These are phyloP conservation scores for Ammospiza nelsoni DNA, from an alignment of 2,113 vertebrate species.

Conservation along the genomic window DNA sequence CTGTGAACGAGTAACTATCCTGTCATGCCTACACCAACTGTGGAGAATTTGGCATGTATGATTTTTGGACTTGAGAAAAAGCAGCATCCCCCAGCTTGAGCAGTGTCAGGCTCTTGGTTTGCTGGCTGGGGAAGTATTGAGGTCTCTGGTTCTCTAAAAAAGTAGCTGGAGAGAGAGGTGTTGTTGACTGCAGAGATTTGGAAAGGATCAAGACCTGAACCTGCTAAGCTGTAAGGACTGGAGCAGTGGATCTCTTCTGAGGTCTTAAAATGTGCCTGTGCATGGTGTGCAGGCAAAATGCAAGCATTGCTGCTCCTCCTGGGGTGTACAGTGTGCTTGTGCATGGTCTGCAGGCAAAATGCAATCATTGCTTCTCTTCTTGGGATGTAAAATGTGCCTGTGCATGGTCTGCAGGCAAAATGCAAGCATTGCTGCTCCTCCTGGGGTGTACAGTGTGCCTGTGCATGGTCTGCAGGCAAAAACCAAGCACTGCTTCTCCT, in stretches of 20 bases:
- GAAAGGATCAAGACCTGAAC: background rate
- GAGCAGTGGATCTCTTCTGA: background rate
- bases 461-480: background rate
- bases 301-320: fast-evolving
- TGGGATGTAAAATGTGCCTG: background rate
- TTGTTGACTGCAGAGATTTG: background rate
- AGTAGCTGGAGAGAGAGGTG: background rate
- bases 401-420: background rate
- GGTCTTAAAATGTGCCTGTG: background rate
- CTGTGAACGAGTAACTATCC: background rate
- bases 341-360: background rate
- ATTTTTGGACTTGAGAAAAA: background rate
- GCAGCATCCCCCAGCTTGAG: background rate
- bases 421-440: fast-evolving
- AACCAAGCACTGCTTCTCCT: background rate
- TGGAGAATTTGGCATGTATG: background rate
- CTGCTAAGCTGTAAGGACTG: background rate
- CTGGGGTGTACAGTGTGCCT: background rate
- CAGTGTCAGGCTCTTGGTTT: background rate
- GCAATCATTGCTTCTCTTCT: fast-evolving
- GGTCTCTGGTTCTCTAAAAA: background rate
- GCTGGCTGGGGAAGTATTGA: background rate
- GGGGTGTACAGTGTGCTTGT: background rate
- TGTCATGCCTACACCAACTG: fast-evolving
- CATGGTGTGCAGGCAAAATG: background rate